Conservation (phyloP, 2,113 vertebrate genomes). For the Onychorhynchus coronatus region DNA sequence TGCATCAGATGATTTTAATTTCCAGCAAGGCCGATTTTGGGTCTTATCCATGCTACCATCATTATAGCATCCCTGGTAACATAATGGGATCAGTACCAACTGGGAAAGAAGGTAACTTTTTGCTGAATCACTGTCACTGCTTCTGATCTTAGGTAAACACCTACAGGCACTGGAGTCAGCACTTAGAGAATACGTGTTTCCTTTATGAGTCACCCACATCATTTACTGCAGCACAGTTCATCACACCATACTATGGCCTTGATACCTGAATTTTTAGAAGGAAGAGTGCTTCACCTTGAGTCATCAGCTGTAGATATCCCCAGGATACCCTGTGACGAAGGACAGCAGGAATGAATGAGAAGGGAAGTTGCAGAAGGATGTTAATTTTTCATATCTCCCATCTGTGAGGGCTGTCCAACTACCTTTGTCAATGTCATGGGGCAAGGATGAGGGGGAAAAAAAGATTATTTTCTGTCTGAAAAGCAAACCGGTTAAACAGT, state of each 20-base stretch:
- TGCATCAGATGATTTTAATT: background rate
- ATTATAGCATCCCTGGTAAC: background rate
- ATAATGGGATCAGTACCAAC: background rate
- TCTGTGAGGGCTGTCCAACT: background rate
- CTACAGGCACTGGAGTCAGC: background rate
- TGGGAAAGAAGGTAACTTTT: background rate
- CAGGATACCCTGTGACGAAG: background rate
- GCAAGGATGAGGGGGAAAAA: background rate
- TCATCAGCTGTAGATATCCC: background rate
- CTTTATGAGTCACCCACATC: background rate
- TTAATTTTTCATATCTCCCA: background rate
- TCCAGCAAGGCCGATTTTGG: background rate
- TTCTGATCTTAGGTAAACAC: background rate
- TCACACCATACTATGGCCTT: background rate
- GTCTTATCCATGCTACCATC: background rate
- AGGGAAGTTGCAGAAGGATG: background rate
- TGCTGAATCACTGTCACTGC: background rate
- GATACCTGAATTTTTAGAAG: background rate
- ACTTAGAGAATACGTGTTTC: background rate
- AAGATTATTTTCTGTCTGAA: background rate
- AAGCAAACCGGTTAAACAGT: background rate
- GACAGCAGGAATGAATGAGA: background rate
- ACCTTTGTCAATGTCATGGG: background rate
- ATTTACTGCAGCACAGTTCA: background rate
- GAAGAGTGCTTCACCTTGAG: background rate